A percentile compares a stretch with the other conserved stretches of the same genome.
Conservation (phyloP, 2,797 vertebrate genomes). For the Xenops minutus region DNA sequence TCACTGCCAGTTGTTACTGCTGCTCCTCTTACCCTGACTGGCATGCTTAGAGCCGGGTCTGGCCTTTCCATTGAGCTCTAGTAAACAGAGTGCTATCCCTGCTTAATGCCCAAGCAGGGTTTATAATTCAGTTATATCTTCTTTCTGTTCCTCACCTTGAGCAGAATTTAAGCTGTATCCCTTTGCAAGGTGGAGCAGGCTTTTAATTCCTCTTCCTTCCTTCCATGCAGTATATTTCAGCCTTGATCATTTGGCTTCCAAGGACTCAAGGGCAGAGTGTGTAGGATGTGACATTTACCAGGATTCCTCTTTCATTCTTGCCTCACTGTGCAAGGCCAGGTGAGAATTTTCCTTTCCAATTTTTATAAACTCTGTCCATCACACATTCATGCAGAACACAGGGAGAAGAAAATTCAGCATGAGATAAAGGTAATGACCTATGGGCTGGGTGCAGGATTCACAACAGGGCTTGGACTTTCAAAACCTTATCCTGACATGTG, state of each 20-base stretch:
- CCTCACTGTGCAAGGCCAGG: background rate
- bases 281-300: slow-evolving; percentile 34
- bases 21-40: background rate
- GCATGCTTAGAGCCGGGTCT: background rate
- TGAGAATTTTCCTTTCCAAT: background rate
- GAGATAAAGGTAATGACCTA: background rate
- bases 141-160: background rate
- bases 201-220: slow-evolving; percentile 11
- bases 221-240: background rate
- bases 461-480: background rate
- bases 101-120: background rate
- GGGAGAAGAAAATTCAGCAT: background rate
- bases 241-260: background rate
- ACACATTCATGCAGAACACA: background rate
- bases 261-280: background rate
- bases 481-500: background rate
- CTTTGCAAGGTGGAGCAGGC: background rate
- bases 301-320: background rate
- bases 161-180: background rate
- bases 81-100: background rate
- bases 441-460: background rate
- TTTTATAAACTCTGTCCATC: background rate
- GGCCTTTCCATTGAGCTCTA: background rate
- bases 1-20: background rate
- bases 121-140: background rate